Base-by-base conservation (phyloP, 2,797 vertebrate species). In the Pitangus sulphuratus region DNA sequence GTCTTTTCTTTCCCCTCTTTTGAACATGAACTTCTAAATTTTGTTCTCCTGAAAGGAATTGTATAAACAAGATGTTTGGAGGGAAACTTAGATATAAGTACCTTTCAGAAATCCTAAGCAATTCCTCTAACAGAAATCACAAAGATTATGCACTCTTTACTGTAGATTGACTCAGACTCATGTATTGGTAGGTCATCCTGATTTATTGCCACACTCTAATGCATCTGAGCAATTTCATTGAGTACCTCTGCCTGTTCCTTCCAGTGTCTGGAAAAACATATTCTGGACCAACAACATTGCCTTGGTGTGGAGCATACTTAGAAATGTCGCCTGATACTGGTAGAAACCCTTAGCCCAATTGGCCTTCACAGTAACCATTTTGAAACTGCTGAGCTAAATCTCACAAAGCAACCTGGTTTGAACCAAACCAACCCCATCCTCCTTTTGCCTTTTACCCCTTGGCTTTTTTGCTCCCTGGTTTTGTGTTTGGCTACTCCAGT, bases 1-100 rank as follows among this genome's bases (percentile, higher is more conserved):
- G 31, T 3, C 6, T 25, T 24, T 25, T 24, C 17, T 15, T 2
- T 2, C 3, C 11, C 2, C 7, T 2, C 5, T 65, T 87, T 78
- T 71, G 37, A 26, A 45, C 7, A 51, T 11, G 3, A 33, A 42
- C 1, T 37, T 76, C 18, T 74, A 51, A 69, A 53, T 60, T 76
- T 74, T 62, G 2, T 40, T 88, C 4, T 15, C 12, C 11, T 26
- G 15, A 80, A 77, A 70, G 19, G 15, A 74, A 22, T 26, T 45
- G 4, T 12, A 5, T 33, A 33, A 69, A 2, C 1, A 20, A 54
- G 18, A 9, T 12, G 12, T 37, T 72, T 2, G 2, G 12, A 69
- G 33, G 9, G 87, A 84, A 7, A 22, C 4, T 58, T 53, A 50
- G 5, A 16, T 45, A 12, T 0, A 62, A 81, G 5, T 16, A 42